A percentile compares a stretch with the other conserved stretches of the same genome.
phyloP scores from a whole-genome alignment of 2,113 vertebrate species.

The Mobula hypostoma region DNA sequence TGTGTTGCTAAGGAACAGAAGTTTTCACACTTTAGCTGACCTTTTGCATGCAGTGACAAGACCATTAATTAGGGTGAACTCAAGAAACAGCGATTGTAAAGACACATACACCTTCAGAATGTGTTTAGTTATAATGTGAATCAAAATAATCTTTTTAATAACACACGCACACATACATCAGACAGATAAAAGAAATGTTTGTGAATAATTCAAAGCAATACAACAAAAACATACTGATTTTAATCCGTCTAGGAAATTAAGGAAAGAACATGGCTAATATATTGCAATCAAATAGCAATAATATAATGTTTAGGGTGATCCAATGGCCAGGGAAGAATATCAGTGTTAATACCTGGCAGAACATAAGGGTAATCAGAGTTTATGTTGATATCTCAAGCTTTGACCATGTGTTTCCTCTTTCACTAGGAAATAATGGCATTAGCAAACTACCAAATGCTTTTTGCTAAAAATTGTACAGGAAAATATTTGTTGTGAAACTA shows the following conservation, averaged over 20 bases:
- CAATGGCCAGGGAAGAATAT: background rate
- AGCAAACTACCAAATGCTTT: background rate
- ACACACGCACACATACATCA: background rate
- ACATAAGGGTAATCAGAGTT: constrained; percentile 1
- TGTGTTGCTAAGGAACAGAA: constrained; percentile 26
- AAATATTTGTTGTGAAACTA: constrained; percentile 1
- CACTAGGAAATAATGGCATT: background rate
- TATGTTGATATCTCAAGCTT: constrained; percentile 8
- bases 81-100: background rate
- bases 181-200: constrained; percentile 18
- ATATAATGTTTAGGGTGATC: constrained; percentile 2
- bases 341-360: constrained; percentile 3
- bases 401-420: constrained; percentile 27
- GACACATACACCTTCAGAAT: background rate
- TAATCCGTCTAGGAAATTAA: too few species aligned
- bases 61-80: background rate
- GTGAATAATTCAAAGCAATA: background rate
- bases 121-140: background rate
- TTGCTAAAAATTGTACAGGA: background rate
- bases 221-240: background rate
- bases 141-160: background rate
- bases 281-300: background rate
- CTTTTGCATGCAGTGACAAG: background rate
- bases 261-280: background rate
- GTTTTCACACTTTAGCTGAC: constrained; percentile 31